Evolutionary conservation across 2,113 vertebrate species (phyloP).

Genomic region (Myotis lucifugus): DNA sequence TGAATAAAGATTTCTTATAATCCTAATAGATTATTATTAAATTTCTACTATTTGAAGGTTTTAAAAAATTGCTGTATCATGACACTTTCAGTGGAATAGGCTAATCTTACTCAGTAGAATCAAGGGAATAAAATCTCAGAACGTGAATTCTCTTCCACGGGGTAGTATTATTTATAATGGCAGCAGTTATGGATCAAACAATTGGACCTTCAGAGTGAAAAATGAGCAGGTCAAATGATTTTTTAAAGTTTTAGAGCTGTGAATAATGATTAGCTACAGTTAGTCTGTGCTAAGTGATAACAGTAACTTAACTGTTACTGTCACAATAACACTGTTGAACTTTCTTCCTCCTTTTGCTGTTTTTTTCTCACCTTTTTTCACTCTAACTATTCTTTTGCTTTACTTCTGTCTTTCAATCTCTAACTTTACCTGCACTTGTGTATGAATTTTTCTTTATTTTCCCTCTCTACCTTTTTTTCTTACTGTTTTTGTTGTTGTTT

Average conservation of each 20-base stretch:
- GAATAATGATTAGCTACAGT: background rate
- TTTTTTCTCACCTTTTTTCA: background rate
- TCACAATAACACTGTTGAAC: background rate
- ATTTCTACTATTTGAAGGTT: slow-evolving; percentile 22
- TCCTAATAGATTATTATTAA: background rate
- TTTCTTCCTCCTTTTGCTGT: background rate
- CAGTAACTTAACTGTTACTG: background rate
- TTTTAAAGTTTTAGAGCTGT: background rate
- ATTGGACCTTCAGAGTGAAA: background rate
- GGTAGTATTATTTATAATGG: background rate
- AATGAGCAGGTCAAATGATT: background rate
- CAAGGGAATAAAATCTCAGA: slow-evolving; percentile 1
- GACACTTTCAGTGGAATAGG: background rate
- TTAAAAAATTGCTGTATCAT: background rate
- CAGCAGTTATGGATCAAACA: background rate
- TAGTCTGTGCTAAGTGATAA: background rate
- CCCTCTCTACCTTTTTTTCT: background rate
- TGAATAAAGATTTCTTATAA: background rate
- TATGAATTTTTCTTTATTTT: background rate
- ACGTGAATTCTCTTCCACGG: background rate
- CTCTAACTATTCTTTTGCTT: background rate
- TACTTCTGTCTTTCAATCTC: background rate
- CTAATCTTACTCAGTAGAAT: background rate
- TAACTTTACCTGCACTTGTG: background rate
- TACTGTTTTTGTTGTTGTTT: background rate